These are phyloP conservation scores for Emydoidea blandingii DNA, from an alignment of 2,797 vertebrate genomes.

Conservation along the genomic window DNA sequence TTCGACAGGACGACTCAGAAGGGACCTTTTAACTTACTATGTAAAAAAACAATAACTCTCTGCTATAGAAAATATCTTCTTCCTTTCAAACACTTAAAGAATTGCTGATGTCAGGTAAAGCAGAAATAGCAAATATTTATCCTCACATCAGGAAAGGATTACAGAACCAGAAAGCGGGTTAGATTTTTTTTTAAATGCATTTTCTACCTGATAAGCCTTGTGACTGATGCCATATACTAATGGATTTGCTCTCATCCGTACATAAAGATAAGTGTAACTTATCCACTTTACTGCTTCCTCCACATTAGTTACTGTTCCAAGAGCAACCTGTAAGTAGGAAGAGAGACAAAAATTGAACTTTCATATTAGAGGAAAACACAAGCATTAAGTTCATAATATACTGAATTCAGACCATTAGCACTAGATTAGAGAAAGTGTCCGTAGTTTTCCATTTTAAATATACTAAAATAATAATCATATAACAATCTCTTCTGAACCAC, in stretches of 20 bases:
- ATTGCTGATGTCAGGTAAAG: constrained; percentile 74
- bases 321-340: constrained; percentile 87
- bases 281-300: constrained; percentile 99
- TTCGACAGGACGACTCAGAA: constrained; percentile 36
- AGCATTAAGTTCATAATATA: constrained; percentile 41
- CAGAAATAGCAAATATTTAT: constrained; percentile 83
- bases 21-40: constrained; percentile 62
- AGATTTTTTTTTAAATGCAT: constrained; percentile 71
- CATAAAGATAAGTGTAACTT: constrained; percentile 98
- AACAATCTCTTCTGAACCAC: background rate
- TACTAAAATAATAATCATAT: background rate
- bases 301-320: constrained; percentile 97
- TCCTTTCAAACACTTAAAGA: constrained; percentile 69
- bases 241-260: constrained; percentile 98
- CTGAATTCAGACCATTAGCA: background rate
- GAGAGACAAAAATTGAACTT: constrained; percentile 68
- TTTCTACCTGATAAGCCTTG: constrained; percentile 94
- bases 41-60: constrained; percentile 30
- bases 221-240: constrained; percentile 97
- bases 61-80: constrained; percentile 52
- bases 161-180: constrained; percentile 68
- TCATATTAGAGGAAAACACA: constrained; percentile 41
- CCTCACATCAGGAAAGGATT: constrained; percentile 78
- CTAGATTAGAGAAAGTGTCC: background rate
- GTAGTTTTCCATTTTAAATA: background rate